These are phyloP conservation scores for Bellardia bayeri DNA, from an alignment of 2,888 invertebrate genomes.

Conservation along the genomic window DNA sequence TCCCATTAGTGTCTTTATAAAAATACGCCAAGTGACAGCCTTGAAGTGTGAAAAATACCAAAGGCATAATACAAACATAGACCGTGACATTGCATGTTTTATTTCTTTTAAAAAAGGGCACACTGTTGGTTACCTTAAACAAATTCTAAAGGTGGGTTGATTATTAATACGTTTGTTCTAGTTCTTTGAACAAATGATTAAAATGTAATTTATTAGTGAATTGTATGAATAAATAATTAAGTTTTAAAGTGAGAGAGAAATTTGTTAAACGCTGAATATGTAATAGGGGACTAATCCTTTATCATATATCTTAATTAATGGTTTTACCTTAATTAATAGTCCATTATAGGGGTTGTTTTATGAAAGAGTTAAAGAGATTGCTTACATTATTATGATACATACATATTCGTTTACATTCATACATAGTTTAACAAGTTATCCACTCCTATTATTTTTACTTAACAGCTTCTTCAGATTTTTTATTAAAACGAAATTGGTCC, in stretches of 20 bases:
- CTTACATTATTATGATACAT: too few species aligned
- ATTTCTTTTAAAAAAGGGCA: conserved; percentile 30
- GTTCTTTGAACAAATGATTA: conserved; percentile 52
- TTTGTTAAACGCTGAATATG: background rate
- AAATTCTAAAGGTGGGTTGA: background rate
- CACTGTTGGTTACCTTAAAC: background rate
- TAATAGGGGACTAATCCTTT: background rate
- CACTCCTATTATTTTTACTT: too few species aligned
- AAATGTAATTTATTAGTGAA: conserved; percentile 15
- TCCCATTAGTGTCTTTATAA: conserved; percentile 71
- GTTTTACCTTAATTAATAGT: too few species aligned
- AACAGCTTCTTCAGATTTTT: too few species aligned
- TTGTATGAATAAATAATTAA: background rate
- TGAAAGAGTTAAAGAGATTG: too few species aligned
- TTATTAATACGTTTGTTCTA: conserved; percentile 34
- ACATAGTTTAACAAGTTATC: too few species aligned
- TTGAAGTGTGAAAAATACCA: conserved; percentile 72
- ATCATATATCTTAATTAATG: too few species aligned
- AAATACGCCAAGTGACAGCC: conserved; percentile 69
- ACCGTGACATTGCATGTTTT: conserved; percentile 69
- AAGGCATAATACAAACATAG: conserved; percentile 50
- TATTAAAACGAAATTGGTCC: too few species aligned
- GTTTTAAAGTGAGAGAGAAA: background rate
- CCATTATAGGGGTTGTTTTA: too few species aligned
- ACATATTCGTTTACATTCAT: too few species aligned